Evolutionary conservation across 2,888 invertebrate species (phyloP).

Genomic region (Hofmannophila pseudospretella): DNA sequence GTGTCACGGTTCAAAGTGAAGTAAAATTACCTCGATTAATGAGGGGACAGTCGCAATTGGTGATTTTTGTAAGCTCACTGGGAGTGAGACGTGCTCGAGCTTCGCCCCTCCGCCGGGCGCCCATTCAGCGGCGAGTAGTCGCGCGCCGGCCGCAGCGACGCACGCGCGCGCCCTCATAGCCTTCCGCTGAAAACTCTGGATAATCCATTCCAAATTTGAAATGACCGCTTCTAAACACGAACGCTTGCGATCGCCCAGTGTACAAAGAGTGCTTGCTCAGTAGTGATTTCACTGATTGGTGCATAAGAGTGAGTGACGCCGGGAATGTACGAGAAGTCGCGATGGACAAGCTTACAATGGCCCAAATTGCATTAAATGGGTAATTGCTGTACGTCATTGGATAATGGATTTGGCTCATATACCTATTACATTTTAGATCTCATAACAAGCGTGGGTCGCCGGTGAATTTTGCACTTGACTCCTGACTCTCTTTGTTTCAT

Average conservation of each 20-base stretch:
- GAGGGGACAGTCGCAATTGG: conserved; percentile 65
- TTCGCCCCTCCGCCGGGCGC: conserved; percentile 73
- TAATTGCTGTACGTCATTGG: conserved; percentile 76
- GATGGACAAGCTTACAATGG: conserved; percentile 63
- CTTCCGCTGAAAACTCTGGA: conserved; percentile 44
- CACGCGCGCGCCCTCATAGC: conserved; percentile 65
- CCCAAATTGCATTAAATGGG: conserved; percentile 77
- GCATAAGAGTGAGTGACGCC: conserved; percentile 70
- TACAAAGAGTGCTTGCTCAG: conserved; percentile 51
- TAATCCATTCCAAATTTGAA: conserved; percentile 40
- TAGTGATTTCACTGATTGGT: conserved; percentile 68
- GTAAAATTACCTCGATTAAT: conserved; percentile 41
- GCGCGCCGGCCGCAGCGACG: conserved; percentile 69
- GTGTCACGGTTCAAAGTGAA: conserved; percentile 31
- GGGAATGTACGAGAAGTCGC: conserved; percentile 61
- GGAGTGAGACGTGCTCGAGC: conserved; percentile 63
- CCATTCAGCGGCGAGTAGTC: conserved; percentile 67
- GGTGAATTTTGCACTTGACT: conserved; percentile 67
- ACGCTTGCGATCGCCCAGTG: conserved; percentile 50
- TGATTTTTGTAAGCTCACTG: conserved; percentile 70
- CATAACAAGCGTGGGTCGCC: conserved; percentile 53
- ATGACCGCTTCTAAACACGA: conserved; percentile 58
- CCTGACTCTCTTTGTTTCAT: conserved; percentile 54
- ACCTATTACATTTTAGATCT: conserved; percentile 60
- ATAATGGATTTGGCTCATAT: conserved; percentile 72